These are phyloP conservation scores for Calephelis nemesis DNA, from an alignment of 1,140 invertebrate genomes.

Conservation along the genomic window DNA sequence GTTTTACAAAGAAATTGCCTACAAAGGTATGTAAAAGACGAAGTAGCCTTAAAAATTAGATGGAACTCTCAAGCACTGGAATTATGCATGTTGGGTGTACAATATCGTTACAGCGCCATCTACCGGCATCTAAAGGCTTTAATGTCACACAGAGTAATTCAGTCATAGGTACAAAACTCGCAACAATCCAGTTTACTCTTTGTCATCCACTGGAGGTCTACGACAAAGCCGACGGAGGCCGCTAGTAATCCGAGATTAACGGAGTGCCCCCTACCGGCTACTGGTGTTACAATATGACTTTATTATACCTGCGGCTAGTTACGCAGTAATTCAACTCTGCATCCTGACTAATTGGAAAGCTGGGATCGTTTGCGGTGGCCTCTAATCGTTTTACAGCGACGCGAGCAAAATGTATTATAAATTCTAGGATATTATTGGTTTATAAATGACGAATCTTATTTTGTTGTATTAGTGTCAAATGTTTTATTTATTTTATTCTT, in stretches of 20 bases:
- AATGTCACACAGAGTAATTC: neutral
- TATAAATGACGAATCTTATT: conserved; percentile 15
- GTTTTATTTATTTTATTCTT: neutral
- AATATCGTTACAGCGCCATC: neutral
- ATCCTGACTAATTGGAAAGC: conserved; percentile 35
- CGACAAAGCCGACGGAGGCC: conserved; percentile 44
- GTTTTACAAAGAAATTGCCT: no score
- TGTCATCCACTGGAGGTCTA: conserved; percentile 49
- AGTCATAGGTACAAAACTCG: conserved; percentile 10
- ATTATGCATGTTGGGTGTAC: no score
- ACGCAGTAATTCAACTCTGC: conserved; percentile 20
- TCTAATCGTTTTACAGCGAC: conserved; percentile 31
- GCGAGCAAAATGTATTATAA: conserved; percentile 10
- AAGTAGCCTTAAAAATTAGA: no score
- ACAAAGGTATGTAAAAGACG: no score
- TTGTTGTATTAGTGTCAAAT: neutral
- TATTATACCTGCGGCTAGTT: conserved; percentile 36
- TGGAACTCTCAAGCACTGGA: no score
- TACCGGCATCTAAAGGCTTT: neutral
- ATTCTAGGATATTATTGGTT: conserved; percentile 14
- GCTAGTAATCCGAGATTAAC: conserved; percentile 57
- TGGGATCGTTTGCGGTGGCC: conserved; percentile 22
- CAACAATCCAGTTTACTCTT: conserved; percentile 30
- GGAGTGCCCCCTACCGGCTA: conserved; percentile 39
- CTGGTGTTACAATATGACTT: conserved; percentile 51